phyloP scores from a whole-genome alignment of 2,113 vertebrate genomes.

The Lasiurus cinereus region DNA sequence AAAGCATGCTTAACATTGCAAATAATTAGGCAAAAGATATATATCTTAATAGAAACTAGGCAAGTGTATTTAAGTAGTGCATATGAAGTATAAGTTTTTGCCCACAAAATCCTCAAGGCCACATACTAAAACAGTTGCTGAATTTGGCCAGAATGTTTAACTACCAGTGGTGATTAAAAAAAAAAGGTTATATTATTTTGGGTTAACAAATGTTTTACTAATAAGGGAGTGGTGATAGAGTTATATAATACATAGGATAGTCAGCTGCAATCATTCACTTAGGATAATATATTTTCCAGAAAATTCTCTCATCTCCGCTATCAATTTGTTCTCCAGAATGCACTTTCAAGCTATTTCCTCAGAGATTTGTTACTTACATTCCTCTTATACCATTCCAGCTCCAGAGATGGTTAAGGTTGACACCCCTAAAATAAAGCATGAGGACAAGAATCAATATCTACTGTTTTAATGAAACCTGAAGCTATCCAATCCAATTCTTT shows the following conservation, averaged over 20 bases:
- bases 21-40: neutral
- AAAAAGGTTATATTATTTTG: neutral
- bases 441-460: neutral
- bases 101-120: neutral
- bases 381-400: neutral
- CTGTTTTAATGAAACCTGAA: neutral
- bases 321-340: neutral
- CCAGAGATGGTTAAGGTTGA: neutral
- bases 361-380: neutral
- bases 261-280: neutral
- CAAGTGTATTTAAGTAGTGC: neutral
- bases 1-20: neutral
- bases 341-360: neutral
- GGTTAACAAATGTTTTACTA: neutral
- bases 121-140: neutral
- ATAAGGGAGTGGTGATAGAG: neutral
- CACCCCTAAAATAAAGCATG: neutral
- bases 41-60: constrained; percentile 44
- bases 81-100: neutral
- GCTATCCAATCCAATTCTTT: neutral
- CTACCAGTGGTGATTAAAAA: neutral
- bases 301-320: neutral
- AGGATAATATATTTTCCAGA: neutral
- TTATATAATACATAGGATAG: neutral
- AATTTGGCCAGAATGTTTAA: neutral